These are phyloP conservation scores for Seira ritae DNA, from an alignment of 2,888 invertebrate species.

Conservation along the genomic window DNA sequence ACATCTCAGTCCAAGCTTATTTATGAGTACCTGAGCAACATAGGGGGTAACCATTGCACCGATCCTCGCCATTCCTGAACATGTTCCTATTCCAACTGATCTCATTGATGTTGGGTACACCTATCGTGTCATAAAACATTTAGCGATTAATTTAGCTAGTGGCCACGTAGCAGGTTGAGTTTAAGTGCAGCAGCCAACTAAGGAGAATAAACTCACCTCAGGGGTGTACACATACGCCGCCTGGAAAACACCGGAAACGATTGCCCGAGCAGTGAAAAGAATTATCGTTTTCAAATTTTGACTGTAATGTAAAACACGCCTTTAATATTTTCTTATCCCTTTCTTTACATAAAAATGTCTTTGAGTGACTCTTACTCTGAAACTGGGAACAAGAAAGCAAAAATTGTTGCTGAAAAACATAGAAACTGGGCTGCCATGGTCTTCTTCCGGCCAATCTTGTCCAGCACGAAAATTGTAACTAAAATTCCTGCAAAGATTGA, in stretches of 20 bases:
- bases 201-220: conserved; percentile 79
- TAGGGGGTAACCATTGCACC: conserved; percentile 97
- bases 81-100: conserved; percentile 93
- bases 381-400: conserved; percentile 73
- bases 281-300: conserved; percentile 87
- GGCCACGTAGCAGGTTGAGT: too few relatives aligned
- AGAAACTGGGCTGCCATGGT: conserved; percentile 96
- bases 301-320: conserved; percentile 77
- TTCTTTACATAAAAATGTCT: too few relatives aligned
- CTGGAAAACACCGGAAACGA: conserved; percentile 96
- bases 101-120: conserved; percentile 69
- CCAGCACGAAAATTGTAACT: conserved; percentile 91
- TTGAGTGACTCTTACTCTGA: conserved; percentile 78
- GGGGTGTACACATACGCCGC: conserved; percentile 97
- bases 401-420: conserved; percentile 83
- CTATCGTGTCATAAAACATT: conserved; percentile 9
- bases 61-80: conserved; percentile 91
- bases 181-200: too few relatives aligned
- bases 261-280: conserved; percentile 91
- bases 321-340: too few relatives aligned
- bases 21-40: conserved; percentile 94
- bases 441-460: conserved; percentile 90
- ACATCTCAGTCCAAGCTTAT: too few relatives aligned
- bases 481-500: conserved; percentile 83
- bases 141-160: too few relatives aligned